Evolutionary conservation across 2,797 vertebrate species (phyloP).

Genomic region (Florisuga fusca): DNA sequence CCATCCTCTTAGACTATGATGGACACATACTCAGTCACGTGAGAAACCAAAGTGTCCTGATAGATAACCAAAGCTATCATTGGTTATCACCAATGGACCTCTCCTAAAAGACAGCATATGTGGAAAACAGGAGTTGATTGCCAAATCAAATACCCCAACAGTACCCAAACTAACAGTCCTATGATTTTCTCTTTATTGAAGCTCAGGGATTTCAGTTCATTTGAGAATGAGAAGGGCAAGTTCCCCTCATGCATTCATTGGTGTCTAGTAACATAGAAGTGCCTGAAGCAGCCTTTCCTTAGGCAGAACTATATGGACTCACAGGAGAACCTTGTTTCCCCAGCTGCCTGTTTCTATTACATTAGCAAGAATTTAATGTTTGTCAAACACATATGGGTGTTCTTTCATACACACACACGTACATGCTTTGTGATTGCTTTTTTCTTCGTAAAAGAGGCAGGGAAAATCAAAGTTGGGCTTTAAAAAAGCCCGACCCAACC

Average conservation of each 20-base stretch:
- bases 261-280: rapidly evolving
- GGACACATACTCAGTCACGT: background rate
- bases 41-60: background rate
- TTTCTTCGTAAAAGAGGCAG: background rate
- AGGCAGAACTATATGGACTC: background rate
- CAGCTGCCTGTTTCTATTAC: background rate
- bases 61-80: background rate
- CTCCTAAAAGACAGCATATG: background rate
- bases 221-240: background rate
- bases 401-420: background rate
- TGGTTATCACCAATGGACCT: background rate
- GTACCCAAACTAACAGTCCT: background rate
- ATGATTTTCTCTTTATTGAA: background rate
- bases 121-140: background rate
- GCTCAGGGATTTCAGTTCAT: background rate
- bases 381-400: background rate
- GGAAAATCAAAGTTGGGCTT: background rate
- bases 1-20: background rate
- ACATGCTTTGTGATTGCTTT: background rate
- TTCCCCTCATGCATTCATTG: background rate
- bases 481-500: background rate
- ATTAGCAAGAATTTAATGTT: background rate
- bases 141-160: background rate
- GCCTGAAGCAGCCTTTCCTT: background rate
- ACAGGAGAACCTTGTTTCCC: background rate